Conservation (phyloP, 2,797 vertebrate genomes). For the Megalops cyprinoides region DNA sequence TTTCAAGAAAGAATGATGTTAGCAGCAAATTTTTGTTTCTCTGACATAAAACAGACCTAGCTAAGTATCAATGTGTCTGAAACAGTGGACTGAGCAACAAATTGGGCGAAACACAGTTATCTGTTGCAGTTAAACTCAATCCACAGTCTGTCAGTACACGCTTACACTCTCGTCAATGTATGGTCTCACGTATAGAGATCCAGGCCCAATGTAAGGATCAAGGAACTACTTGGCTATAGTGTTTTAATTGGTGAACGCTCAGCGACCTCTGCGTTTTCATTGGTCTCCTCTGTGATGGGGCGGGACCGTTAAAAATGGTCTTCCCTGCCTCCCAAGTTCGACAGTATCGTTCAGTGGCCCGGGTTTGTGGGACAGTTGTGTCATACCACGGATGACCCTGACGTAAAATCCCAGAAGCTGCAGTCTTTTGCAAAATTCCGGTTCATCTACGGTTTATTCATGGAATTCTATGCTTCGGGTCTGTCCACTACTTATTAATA, state of each 20-base stretch:
- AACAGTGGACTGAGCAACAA: not conserved
- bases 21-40: not conserved
- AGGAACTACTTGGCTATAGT: not conserved
- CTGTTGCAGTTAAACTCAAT: not conserved
- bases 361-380: not conserved
- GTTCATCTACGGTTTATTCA: too few species aligned
- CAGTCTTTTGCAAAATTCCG: too few species aligned
- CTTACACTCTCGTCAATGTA: not conserved
- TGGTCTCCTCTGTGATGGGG: not conserved
- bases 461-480: too few species aligned
- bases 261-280: not conserved
- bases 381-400: too few species aligned
- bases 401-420: too few species aligned
- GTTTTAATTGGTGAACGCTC: not conserved
- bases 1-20: not conserved
- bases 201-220: not conserved
- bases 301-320: not conserved
- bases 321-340: not conserved
- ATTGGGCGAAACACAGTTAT: not conserved
- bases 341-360: not conserved
- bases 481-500: too few species aligned
- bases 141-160: not conserved
- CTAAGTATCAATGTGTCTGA: not conserved
- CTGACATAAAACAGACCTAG: not conserved
- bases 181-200: not conserved